phyloP scores from a whole-genome alignment of 2,888 invertebrate species.

The Hyppa rectilinea region DNA sequence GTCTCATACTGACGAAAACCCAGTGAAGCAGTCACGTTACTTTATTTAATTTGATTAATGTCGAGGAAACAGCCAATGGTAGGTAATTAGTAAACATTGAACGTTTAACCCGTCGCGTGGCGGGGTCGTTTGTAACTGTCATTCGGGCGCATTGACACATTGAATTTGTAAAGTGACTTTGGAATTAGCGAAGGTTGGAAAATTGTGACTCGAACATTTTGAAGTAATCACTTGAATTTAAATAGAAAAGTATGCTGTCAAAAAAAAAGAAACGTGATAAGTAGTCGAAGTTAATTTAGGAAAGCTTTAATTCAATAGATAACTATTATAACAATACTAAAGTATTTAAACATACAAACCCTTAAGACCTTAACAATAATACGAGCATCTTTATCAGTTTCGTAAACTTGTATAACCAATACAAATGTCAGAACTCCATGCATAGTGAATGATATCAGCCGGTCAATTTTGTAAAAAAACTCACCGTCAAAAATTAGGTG shows the following conservation, averaged over 20 bases:
- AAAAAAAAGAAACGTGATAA: too few relatives aligned
- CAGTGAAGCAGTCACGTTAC: slow-evolving; percentile 10
- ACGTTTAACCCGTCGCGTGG: slow-evolving; percentile 33
- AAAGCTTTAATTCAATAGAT: not conserved
- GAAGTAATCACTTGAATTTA: not conserved
- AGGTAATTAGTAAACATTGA: slow-evolving; percentile 47
- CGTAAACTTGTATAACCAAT: slow-evolving; percentile 16
- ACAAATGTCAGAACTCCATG: slow-evolving; percentile 6
- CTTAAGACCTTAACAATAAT: not conserved
- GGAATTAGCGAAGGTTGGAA: slow-evolving; percentile 17
- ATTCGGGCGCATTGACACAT: slow-evolving; percentile 39
- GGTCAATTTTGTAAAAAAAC: too few relatives aligned
- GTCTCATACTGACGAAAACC: too few relatives aligned
- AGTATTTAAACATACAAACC: not conserved
- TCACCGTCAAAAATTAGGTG: too few relatives aligned
- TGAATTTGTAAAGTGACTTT: slow-evolving; percentile 49
- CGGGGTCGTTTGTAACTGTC: slow-evolving; percentile 57
- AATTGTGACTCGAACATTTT: slow-evolving; percentile 7
- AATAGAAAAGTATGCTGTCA: not conserved
- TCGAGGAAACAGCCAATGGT: slow-evolving; percentile 27
- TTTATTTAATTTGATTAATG: slow-evolving; percentile 42
- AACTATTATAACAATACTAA: not conserved
- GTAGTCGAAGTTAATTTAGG: too few relatives aligned
- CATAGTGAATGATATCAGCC: slow-evolving; percentile 2
- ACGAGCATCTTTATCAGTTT: not conserved